Evolutionary conservation across 1,140 invertebrate species (phyloP), one percentile per base, ranked within the genome.

Genomic region (Drosophila bipectinata): DNA sequence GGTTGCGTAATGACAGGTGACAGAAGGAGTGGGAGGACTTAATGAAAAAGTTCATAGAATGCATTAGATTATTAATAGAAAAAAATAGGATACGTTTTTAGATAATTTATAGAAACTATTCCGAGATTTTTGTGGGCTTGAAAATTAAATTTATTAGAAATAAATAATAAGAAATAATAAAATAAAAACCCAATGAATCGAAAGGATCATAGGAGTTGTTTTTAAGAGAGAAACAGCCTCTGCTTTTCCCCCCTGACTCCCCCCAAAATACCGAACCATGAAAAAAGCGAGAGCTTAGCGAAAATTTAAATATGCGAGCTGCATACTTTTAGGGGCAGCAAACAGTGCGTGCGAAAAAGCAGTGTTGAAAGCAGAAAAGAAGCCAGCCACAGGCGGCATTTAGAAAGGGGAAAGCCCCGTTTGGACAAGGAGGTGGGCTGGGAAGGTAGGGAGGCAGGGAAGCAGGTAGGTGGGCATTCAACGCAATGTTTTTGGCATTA

Each of bases 261-360:
- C 26, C 5, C 5, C 5, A 28, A 26, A 26, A 26, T 28, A 6
- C 26, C 26, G 67, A 55, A 37, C 47, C 47, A 45, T 34, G 14
- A 59, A 21, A 64, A 55, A 62, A 58, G 74, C 60, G 63, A 71
- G 67, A 37, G 67, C 69, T 76, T 63, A 63, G 72, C 58, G 68
- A 63, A 60, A 78, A 85, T 85, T 87, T 87, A 85, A 78, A 87
- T 87, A 87, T 78, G 82, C 74, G 62, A 58, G 58, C 53, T 87
- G 82, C 82, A 87, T 87, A 82, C 73, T 87, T 85, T 81, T 78
- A 51, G 74, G 82, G 73, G 77, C 72, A 77, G 71, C 72, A 74
- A 84, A 81, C 78, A 87, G 79, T 68, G 78, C 74, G 79, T 69
- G 76, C 79, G 45, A 56, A 61, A 62, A 73, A 49, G 37, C 45